Conservation (phyloP, 2,113 vertebrate genomes). For the Protobothrops mucrosquamatus region DNA sequence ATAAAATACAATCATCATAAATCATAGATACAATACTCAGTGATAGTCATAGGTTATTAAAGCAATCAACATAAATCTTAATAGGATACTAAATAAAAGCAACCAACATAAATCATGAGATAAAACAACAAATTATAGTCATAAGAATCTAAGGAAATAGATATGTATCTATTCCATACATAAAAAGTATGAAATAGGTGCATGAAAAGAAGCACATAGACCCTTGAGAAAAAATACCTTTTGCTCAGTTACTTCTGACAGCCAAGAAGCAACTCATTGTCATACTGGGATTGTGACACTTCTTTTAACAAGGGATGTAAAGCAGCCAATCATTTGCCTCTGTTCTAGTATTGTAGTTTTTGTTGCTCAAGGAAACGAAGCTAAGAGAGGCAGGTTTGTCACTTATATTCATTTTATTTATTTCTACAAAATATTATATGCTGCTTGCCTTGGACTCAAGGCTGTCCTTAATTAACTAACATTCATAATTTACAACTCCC, state of each 20-base stretch:
- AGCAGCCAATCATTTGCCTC: not conserved
- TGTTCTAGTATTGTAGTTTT: not conserved
- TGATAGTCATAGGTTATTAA: not conserved
- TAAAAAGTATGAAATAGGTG: not conserved
- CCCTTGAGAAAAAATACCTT: not conserved
- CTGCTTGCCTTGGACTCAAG: not conserved
- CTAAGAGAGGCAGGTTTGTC: not conserved
- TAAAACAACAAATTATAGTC: not conserved
- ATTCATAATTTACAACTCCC: not conserved
- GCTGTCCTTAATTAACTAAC: not conserved
- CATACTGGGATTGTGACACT: conserved; percentile 7
- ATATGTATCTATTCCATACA: not conserved
- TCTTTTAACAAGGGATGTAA: not conserved
- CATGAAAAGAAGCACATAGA: not conserved
- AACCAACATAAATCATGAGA: not conserved
- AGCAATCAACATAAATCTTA: not conserved
- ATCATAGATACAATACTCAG: not conserved
- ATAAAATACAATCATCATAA: not conserved
- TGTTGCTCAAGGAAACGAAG: not conserved
- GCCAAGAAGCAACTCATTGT: not conserved
- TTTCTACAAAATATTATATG: not conserved
- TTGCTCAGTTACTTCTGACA: not conserved
- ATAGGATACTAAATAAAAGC: not conserved
- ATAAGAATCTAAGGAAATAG: not conserved
- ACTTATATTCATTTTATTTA: not conserved